Percentiles rank a stretch among this genome's conserved stretches.
Conservation (phyloP, 2,113 vertebrate species). For the Equus quagga region DNA sequence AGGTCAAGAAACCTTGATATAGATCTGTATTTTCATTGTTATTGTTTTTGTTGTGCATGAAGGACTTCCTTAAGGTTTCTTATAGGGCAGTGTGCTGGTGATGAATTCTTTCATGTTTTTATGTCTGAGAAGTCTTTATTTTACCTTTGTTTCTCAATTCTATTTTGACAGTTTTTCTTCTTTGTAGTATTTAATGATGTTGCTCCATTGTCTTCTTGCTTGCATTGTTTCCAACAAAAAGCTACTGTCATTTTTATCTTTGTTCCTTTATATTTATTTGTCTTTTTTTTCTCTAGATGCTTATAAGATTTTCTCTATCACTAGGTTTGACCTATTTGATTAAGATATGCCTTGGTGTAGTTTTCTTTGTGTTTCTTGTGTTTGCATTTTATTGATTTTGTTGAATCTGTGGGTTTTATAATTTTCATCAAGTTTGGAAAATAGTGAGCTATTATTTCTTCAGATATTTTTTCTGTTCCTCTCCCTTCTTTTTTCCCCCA, state of each 20-base stretch:
- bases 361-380: background rate
- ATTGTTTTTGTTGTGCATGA: background rate
- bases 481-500: background rate
- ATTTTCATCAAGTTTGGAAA: background rate
- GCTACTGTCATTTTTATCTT: background rate
- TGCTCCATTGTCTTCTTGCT: background rate
- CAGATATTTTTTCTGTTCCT: background rate
- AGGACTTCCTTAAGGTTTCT: background rate
- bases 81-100: background rate
- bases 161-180: background rate
- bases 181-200: background rate
- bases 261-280: background rate
- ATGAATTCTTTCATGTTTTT: background rate
- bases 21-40: background rate
- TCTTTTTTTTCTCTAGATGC: background rate
- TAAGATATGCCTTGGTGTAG: background rate
- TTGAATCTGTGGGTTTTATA: background rate
- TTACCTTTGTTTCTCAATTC: background rate
- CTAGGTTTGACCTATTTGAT: background rate
- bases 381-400: background rate
- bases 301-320: background rate
- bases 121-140: background rate
- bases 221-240: background rate
- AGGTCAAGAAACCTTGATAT: background rate
- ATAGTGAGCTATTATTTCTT: background rate